Conservation (phyloP, 2,113 vertebrate genomes). For the Caracal caracal region DNA sequence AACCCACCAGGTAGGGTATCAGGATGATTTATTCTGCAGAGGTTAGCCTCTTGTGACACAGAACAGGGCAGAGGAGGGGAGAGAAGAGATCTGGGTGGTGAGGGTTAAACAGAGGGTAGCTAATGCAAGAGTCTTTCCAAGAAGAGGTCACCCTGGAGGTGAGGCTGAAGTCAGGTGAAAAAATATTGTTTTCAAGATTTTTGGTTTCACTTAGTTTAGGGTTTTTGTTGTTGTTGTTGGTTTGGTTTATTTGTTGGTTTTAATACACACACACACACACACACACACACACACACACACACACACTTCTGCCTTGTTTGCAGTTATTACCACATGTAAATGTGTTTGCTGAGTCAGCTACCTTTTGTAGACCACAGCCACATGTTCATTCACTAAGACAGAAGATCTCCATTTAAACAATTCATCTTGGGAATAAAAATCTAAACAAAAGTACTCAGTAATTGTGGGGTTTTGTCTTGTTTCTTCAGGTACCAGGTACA, state of each 20-base stretch:
- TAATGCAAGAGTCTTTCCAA: background rate
- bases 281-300: no score
- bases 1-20: background rate
- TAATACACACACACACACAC: background rate
- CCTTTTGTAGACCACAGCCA: background rate
- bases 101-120: background rate
- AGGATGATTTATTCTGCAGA: background rate
- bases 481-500: background rate
- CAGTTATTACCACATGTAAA: background rate
- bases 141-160: background rate
- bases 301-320: background rate
- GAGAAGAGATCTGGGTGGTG: background rate
- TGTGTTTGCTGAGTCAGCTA: background rate
- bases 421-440: background rate
- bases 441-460: background rate
- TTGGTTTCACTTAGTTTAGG: background rate
- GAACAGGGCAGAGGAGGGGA: background rate
- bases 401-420: background rate
- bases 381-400: background rate
- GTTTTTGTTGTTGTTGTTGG: background rate
- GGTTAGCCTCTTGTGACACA: background rate
- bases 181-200: background rate
- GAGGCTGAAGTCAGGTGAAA: background rate
- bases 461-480: background rate
- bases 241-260: constrained; percentile 2